Evolutionary conservation across 2,888 invertebrate species (phyloP), one percentile per base, ranked within the genome.

Genomic region (Papilio elwesi): DNA sequence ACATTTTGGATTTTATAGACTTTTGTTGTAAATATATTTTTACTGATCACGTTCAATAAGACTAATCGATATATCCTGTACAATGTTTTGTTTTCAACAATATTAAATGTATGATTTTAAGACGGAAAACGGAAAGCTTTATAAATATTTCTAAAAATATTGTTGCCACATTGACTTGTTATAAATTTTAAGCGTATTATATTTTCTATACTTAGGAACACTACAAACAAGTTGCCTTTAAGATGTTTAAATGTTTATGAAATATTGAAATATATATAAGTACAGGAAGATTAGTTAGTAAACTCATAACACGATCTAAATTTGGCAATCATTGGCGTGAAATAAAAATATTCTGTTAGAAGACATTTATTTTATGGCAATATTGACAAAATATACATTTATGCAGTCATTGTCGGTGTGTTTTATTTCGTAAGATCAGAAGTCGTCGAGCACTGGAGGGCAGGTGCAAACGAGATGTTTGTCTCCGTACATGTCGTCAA

Each of bases 401-500:
- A 84, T 82, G 82, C 83, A 81, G 88, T 80, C 81, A 84, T 82
- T 79, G 75, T 69, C 75, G 70, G 75, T 76, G 68, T 78, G 75
- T 81, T 82, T 82, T 81, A 78, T 80, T 79, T 26, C 73, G 70
- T 7, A 38, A 64, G 43, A 68, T 85, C 83, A 93, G 80, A 95
- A 94, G 82, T 98, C 97, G 36, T 97, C 96, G 67, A 97, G 94
- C 82, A 99, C 97, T 0, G 98, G 98, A 43, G 99, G 99, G 83
- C 99, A 99, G 0, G 98, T 98, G 85, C 98, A 98, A 0, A 98
- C 97, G 64, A 99, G 95, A 92, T 99, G 98, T 87, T 98, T 98
- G 87, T 99, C 99, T 0, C 99, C 99, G 83, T 98, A 99, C 87
- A 98, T 98, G 87, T 99, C 99, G 87, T 99, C 99, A 77, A 99